Evolutionary conservation across 2,888 invertebrate species (phyloP), one percentile per base, ranked within the genome.

Genomic region (Geotrupes spiniger): DNA sequence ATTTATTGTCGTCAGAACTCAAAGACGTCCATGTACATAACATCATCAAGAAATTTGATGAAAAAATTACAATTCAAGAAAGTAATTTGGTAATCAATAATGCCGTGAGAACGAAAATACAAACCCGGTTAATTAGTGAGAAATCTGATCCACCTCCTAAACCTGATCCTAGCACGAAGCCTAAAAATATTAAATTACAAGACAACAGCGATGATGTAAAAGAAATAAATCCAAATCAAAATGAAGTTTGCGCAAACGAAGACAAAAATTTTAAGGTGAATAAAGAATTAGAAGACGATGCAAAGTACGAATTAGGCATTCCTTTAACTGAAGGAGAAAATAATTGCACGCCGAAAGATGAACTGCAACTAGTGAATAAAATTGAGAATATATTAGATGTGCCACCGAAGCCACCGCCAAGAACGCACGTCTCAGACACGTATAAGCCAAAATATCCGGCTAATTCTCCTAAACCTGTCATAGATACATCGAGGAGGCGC

Each of bases 371-470:
- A n/a, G n/a, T 6, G 4, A 21, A 21, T 21, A 21, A 6, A 21
- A 21, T 4, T 21, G 4, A 21, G 6, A 21, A 3, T 21, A 6
- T 21, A 6, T 9, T 26, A 2, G 66, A 69, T 43, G 61, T 71
- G 17, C 73, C 73, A 4, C 73, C 73, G 2, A 73, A 72, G 63
- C 72, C 72, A 12, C 73, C 73, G 36, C 72, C 73, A 36, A 60
- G 62, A 36, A 58, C 51, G 4, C 49, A 47, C 27, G 42, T 50
- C 3, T 52, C 26, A 5, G 46, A 46, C 16, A 40, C 53, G 8
- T 52, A 60, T 9, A 71, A 68, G 54, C 68, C 69, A 3, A 64
- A 62, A 12, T 68, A 68, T 53, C 66, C 68, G 1, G 49, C 59
- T 1, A 66, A 68, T 52, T 64, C 66, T 12, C 66, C 69, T 1